Evolutionary conservation across 1,140 invertebrate genomes (phyloP), one percentile per base, ranked within the genome.

Genomic region (Musca vetustissima): DNA sequence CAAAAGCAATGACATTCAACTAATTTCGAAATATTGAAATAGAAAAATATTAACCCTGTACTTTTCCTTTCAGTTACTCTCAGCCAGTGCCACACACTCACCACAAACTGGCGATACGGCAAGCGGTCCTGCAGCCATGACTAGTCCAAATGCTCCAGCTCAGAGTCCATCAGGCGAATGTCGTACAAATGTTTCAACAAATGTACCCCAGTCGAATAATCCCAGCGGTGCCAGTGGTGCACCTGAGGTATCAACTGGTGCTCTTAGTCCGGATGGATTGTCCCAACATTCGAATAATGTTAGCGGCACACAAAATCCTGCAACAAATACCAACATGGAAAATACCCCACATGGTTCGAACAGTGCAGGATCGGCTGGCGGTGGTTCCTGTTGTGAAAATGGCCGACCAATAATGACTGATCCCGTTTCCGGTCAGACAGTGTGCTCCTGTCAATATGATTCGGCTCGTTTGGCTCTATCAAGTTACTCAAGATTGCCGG

Each of bases 361-460:
- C 17, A 65, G 68, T 17, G 78, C 73, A 21, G 64, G 72, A n/a
- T 61, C 72, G 71, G 43, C 47, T 3, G 66, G 67, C 49, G 66
- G 66, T 43, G 22, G 66, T 50, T 86, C 91, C 66, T 97, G 95
- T 84, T 97, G 95, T 85, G 95, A 97, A 79, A 94, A 93, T 70
- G 95, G 94, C 17, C 89, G 95, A 66, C 94, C 95, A 67, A 91
- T 97, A 77, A 92, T 96, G 87, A 96, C 94, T 43, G 95, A 98
- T 83, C 95, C 95, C 0, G 92, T 96, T 32, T 96, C 94, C n/a
- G 96, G 96, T 17, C 95, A 97, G 82, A 93, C 93, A 15, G 93
- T 97, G 53, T 98, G 95, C 85, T 97, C 95, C 68, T 97, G 96
- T 85, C 95, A 97, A 83, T 97, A 97, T 86, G 95, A 96, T 81